Percentiles rank a stretch among this genome's conserved stretches.
Evolutionary conservation across 2,797 vertebrate genomes (phyloP).

Genomic region (Poeciliopsis infans): DNA sequence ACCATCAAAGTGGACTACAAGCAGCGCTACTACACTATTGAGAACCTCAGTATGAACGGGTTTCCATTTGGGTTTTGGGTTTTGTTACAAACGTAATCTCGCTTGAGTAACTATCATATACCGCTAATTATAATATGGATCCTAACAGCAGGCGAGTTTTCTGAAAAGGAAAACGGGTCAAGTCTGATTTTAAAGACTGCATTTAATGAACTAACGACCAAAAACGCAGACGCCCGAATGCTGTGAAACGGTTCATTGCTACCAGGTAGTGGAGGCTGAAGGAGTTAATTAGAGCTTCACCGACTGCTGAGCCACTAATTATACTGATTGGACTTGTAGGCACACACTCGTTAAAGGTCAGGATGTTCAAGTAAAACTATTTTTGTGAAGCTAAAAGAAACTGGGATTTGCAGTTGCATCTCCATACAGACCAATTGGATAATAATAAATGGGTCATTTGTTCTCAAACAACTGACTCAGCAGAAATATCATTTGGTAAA

Average conservation of each 20-base stretch:
- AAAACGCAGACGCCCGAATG: conserved; percentile 12
- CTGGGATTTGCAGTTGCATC: neutral
- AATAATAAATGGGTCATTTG: no score
- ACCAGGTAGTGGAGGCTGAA: conserved; percentile 37
- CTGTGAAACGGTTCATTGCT: conserved; percentile 18
- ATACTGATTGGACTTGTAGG: conserved; percentile 47
- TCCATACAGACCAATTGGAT: neutral
- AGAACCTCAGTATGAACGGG: conserved; percentile 87
- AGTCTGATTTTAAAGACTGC: neutral
- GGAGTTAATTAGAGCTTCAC: conserved; percentile 57
- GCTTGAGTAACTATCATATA: neutral
- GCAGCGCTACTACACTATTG: conserved; percentile 97
- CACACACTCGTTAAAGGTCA: conserved; percentile 53
- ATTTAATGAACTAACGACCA: conserved; percentile 34
- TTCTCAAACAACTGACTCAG: no score
- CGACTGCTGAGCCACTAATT: conserved; percentile 48
- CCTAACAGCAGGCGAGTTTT: conserved; percentile 1
- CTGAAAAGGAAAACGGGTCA: conserved; percentile 10
- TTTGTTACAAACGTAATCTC: neutral
- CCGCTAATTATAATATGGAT: conserved; percentile 1
- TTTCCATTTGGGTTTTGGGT: neutral
- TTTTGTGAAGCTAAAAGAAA: neutral
- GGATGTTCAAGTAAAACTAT: conserved; percentile 46
- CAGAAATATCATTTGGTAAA: no score
- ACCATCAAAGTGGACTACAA: conserved; percentile 98